These are phyloP conservation scores for Epizoanthus ramosus DNA, from an alignment of 92 coral and sea anemone genomes.

Conservation along the genomic window DNA sequence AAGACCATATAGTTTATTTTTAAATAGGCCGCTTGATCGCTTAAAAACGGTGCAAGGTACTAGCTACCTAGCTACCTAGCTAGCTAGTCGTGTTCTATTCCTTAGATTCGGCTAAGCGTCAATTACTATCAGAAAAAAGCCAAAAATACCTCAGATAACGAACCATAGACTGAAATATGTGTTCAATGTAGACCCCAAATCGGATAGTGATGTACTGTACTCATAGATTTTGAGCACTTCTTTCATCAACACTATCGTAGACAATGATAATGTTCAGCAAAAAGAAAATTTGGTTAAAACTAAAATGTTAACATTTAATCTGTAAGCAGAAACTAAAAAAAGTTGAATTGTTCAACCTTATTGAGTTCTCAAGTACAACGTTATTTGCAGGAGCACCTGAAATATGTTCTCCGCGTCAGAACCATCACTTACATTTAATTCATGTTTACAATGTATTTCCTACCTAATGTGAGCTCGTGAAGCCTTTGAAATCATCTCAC, in stretches of 20 bases:
- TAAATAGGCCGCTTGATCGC: background rate
- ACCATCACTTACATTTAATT: background rate
- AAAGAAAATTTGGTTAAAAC: background rate
- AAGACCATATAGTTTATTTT: background rate
- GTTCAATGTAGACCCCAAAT: background rate
- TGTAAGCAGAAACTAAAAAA: background rate
- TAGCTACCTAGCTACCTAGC: no score
- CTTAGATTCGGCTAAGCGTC: no score
- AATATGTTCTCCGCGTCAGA: constrained; percentile 16
- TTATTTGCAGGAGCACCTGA: constrained; percentile 7
- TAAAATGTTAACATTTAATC: background rate
- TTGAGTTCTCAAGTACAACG: background rate
- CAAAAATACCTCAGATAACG: background rate
- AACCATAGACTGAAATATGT: background rate
- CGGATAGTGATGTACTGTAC: background rate
- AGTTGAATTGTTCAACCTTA: background rate
- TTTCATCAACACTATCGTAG: background rate
- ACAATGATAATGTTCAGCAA: background rate
- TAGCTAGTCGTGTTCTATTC: no score
- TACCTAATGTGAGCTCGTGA: constrained; percentile 34
- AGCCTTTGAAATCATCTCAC: constrained; percentile 14
- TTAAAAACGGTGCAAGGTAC: background rate
- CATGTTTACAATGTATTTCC: constrained; percentile 25
- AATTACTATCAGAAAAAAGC: no score
- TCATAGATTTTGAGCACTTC: background rate